These are phyloP conservation scores for Lasioglossum figueresi DNA, from an alignment of 2,888 invertebrate species.

Conservation along the genomic window DNA sequence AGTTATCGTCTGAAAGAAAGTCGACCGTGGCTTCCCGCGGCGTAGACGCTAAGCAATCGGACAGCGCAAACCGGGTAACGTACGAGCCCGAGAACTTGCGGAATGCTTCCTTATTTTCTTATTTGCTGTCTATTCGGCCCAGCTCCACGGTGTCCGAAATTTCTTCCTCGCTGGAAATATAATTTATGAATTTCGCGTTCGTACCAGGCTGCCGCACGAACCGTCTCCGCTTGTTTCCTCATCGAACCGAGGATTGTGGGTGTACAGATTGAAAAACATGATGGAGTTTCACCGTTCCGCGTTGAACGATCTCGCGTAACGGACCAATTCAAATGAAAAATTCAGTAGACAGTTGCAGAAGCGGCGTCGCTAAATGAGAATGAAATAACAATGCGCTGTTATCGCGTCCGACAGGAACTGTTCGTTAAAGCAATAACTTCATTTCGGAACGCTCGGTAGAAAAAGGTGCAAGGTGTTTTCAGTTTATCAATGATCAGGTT, in stretches of 20 bases:
- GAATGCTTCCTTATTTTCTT: conserved; percentile 64
- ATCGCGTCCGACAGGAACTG: background rate
- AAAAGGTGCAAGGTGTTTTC: background rate
- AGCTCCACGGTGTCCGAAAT: background rate
- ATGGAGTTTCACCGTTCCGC: background rate
- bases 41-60: conserved; percentile 46
- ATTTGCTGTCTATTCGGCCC: conserved; percentile 52
- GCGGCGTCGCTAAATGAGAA: background rate
- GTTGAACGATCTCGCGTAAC: background rate
- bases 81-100: conserved; percentile 60
- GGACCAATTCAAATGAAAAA: background rate
- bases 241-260: background rate
- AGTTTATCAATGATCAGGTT: background rate
- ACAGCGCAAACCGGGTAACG: conserved; percentile 54
- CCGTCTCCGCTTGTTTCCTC: background rate
- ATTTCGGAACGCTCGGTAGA: background rate
- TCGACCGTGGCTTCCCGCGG: conserved; percentile 19
- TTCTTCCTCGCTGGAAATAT: conserved; percentile 29
- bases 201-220: background rate
- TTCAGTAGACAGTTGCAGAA: background rate
- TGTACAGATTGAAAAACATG: background rate
- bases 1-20: conserved; percentile 53
- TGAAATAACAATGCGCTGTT: background rate
- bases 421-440: background rate
- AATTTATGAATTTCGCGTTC: conserved; percentile 36